These are phyloP conservation scores for Acanthis flammea DNA, from an alignment of 2,797 vertebrate genomes.

Conservation along the genomic window DNA sequence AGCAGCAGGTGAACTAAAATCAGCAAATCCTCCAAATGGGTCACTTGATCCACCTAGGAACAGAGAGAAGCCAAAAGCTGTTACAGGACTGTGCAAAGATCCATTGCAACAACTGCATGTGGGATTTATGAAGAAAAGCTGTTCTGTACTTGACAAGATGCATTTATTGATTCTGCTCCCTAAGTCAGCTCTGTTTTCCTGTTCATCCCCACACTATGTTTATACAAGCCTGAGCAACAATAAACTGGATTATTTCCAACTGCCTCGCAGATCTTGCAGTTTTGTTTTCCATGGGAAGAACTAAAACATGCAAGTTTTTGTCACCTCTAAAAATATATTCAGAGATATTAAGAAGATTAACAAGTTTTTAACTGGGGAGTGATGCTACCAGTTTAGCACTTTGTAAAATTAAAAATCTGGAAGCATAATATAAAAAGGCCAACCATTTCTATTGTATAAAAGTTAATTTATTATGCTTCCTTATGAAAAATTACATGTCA, in stretches of 20 bases:
- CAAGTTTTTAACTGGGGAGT: neutral
- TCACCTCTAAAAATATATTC: neutral
- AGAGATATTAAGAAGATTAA: neutral
- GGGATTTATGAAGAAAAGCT: neutral
- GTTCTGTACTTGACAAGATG: neutral
- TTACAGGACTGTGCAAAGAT: neutral
- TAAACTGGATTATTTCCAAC: slow-evolving; percentile 7
- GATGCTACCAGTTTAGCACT: neutral
- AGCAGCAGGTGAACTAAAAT: slow-evolving; percentile 87
- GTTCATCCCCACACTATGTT: neutral
- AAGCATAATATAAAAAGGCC: neutral
- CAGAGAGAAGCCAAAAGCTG: neutral
- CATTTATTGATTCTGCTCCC: neutral
- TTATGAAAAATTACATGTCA: slow-evolving; percentile 32
- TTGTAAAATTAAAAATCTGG: neutral
- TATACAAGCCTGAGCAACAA: slow-evolving; percentile 1
- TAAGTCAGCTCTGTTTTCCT: neutral
- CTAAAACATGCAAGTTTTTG: neutral
- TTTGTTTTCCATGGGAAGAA: neutral
- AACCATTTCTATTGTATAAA: neutral
- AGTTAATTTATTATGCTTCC: slow-evolving; percentile 38
- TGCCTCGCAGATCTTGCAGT: neutral
- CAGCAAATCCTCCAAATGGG: slow-evolving; percentile 90
- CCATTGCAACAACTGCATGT: neutral
- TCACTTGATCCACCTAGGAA: slow-evolving; percentile 79